A percentile compares a stretch with the other conserved stretches of the same genome.
Conservation (phyloP, 2,797 vertebrate genomes). For the Brotogeris chrysoptera region DNA sequence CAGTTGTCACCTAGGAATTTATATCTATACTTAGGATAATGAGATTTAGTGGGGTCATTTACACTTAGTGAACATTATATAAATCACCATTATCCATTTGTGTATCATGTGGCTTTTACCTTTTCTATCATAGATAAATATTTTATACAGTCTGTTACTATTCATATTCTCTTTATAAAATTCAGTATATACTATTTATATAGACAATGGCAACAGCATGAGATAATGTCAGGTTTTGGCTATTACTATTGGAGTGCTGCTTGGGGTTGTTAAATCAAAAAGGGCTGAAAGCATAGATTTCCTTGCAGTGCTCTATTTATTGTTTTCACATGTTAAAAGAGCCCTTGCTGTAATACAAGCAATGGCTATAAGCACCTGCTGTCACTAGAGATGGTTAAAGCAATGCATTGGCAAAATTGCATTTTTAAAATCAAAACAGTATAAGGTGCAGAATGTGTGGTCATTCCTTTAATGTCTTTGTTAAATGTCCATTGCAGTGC, state of each 20-base stretch:
- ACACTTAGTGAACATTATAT: conserved; percentile 39
- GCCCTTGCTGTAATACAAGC: background rate
- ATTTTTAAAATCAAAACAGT: background rate
- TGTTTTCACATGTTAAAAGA: background rate
- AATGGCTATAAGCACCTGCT: background rate
- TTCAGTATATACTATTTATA: conserved; percentile 8
- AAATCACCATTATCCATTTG: conserved; percentile 47
- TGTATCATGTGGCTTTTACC: conserved; percentile 31
- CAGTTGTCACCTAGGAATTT: conserved; percentile 64
- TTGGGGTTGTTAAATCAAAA: conserved; percentile 38
- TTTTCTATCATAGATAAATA: conserved; percentile 8
- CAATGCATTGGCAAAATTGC: background rate
- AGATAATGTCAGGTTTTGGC: background rate
- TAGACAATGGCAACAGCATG: background rate
- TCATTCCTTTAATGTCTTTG: background rate
- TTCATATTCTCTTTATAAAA: conserved; percentile 7
- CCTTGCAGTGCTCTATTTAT: background rate
- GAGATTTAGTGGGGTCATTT: conserved; percentile 65
- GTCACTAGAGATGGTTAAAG: background rate
- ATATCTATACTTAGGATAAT: conserved; percentile 68
- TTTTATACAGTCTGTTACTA: background rate
- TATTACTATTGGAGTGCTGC: background rate
- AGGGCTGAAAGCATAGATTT: background rate
- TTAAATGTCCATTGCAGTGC: background rate
- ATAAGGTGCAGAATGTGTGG: background rate